Conservation (phyloP, 2,113 vertebrate genomes). For the Antennarius striatus region DNA sequence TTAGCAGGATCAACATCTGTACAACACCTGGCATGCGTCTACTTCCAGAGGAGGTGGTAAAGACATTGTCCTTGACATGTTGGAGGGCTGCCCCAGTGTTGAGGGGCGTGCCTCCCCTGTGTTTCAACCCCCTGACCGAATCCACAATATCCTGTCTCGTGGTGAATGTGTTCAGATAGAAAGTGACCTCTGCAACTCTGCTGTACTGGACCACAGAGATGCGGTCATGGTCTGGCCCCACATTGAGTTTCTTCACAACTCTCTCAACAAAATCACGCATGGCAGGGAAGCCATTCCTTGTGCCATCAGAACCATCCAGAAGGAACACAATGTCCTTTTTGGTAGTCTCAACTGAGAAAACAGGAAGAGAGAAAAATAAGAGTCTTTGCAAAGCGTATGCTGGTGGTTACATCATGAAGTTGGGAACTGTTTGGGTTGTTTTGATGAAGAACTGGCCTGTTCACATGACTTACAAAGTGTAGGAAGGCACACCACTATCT, state of each 20-base stretch:
- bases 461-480: too few species aligned
- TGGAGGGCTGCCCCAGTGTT: slow-evolving; percentile 59
- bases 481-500: too few species aligned
- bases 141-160: slow-evolving; percentile 30
- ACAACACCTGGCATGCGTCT: slow-evolving; percentile 79
- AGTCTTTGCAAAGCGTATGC: too few species aligned
- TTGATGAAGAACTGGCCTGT: not conserved
- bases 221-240: slow-evolving; percentile 49
- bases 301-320: slow-evolving; percentile 85
- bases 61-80: slow-evolving; percentile 67
- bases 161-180: slow-evolving; percentile 52
- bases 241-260: slow-evolving; percentile 50
- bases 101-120: slow-evolving; percentile 57
- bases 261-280: slow-evolving; percentile 57
- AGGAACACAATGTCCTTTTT: slow-evolving; percentile 90
- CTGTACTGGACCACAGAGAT: slow-evolving; percentile 66
- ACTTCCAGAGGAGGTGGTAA: slow-evolving; percentile 81
- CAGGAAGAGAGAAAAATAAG: not conserved
- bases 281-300: slow-evolving; percentile 46
- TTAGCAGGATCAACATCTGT: slow-evolving; percentile 74
- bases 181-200: slow-evolving; percentile 35
- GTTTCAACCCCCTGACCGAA: slow-evolving; percentile 42
- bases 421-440: too few species aligned
- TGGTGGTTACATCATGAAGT: not conserved
- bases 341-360: slow-evolving; percentile 38